These are phyloP conservation scores for Bombycilla garrulus DNA, from an alignment of 2,113 vertebrate species.

Conservation along the genomic window DNA sequence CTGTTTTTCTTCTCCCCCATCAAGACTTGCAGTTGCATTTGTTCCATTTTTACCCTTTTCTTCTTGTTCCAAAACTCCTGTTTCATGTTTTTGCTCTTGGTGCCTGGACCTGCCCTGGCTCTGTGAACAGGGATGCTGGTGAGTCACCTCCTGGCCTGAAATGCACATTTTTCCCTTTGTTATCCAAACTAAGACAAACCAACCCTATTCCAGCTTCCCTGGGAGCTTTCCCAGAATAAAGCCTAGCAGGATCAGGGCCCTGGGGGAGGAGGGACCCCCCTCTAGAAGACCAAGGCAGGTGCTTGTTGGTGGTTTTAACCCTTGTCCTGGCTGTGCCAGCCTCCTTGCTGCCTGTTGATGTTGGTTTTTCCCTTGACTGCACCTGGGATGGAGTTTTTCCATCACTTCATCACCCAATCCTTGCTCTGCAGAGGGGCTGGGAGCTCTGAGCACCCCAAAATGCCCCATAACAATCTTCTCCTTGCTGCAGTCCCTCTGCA, in stretches of 20 bases:
- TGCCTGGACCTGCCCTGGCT: slow-evolving; percentile 5
- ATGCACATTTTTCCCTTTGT: slow-evolving; percentile 6
- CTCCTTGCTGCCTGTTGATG: neutral
- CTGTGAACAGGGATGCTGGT: neutral
- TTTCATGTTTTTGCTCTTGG: neutral
- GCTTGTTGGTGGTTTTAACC: neutral
- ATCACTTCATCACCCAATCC: neutral
- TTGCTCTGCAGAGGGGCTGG: neutral
- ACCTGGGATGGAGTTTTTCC: neutral
- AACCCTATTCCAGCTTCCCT: neutral
- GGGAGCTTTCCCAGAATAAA: neutral
- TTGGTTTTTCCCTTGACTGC: neutral
- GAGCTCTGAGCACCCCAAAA: neutral
- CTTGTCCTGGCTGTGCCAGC: neutral
- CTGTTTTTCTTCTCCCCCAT: neutral
- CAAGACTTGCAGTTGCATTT: neutral
- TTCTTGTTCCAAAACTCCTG: neutral
- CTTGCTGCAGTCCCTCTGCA: neutral
- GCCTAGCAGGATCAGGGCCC: neutral
- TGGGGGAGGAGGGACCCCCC: neutral
- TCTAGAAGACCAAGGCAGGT: neutral
- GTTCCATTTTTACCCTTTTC: neutral
- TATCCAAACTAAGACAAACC: neutral
- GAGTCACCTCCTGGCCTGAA: slow-evolving; percentile 26
- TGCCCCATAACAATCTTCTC: too few relatives aligned